Evolutionary conservation across 1,140 invertebrate genomes (phyloP).

Genomic region (Trichomalopsis sarcophagae): DNA sequence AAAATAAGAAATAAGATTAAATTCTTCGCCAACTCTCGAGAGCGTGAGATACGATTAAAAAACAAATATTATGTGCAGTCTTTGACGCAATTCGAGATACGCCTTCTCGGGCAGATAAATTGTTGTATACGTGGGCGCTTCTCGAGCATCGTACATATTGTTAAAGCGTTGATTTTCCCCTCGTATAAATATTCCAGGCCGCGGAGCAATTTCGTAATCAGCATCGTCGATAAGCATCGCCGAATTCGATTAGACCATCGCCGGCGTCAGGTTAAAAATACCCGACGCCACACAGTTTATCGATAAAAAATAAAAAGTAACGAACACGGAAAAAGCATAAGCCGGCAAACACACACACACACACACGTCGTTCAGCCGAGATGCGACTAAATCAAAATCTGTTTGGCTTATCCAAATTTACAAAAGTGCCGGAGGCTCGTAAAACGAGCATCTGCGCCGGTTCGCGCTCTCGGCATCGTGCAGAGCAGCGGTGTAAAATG

Average conservation of each 20-base stretch:
- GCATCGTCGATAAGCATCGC: neutral
- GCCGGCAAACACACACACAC: neutral
- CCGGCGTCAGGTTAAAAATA: too few relatives aligned
- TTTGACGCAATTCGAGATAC: too few relatives aligned
- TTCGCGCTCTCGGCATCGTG: too few relatives aligned
- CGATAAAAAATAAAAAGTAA: neutral
- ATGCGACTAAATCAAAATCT: neutral
- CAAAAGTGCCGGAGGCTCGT: neutral
- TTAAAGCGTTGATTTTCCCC: neutral
- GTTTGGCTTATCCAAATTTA: conserved; percentile 20
- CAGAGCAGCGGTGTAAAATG: neutral
- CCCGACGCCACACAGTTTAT: too few relatives aligned
- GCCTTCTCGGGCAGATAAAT: too few relatives aligned
- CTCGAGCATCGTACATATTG: too few relatives aligned
- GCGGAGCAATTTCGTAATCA: too few relatives aligned
- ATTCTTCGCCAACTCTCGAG: neutral
- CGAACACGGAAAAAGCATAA: neutral
- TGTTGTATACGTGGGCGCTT: too few relatives aligned
- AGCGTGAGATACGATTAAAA: neutral
- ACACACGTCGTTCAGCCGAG: neutral
- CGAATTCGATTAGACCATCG: too few relatives aligned
- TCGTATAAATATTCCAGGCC: neutral
- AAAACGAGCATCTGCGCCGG: too few relatives aligned
- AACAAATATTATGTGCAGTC: conserved; percentile 15
- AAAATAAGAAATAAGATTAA: conserved; percentile 31